Evolutionary conservation across 2,113 vertebrate genomes (phyloP), one percentile per base, ranked within the genome.

Genomic region (Ceyx cyanopectus): DNA sequence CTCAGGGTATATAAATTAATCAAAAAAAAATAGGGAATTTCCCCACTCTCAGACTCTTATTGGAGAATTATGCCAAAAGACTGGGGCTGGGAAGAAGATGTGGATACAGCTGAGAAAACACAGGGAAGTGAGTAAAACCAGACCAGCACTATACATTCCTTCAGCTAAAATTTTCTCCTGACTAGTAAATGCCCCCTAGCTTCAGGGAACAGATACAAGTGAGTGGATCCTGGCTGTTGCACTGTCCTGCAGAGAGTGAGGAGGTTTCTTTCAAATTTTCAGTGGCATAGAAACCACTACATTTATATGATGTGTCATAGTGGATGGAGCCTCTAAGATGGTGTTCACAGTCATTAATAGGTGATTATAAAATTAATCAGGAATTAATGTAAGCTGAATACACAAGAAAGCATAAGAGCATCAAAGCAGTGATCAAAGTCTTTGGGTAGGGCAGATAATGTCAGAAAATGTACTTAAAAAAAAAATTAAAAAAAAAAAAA

Each of bases 371-470:
- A 85, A 74, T 60, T 84, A 93, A 54, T 50, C 23, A 45, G 21
- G 40, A 79, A 91, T 79, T 84, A 41, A 65, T 91, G 89, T 75
- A 72, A 81, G 4, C 18, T 85, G 57, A 87, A 85, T 40, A 65
- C 27, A 8, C 21, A 66, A 30, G 29, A 81, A 95, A 91, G 34
- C 51, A 43, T n/a, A 79, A 67, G 23, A 48, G 14, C 57, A 69
- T 40, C 5, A 6, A 90, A 82, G 30, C 51, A 77, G n/a, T 51
- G n/a, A 76, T 37, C 26, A 92, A 88, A 92, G 40, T 14, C 24
- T 15, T 90, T 30, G 43, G 34, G 9, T 24, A 68, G 23, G 45
- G 23, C 5, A 43, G 32, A 80, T 58, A 77, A 80, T 24, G 8
- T 41, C 41, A 80, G 51, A 19, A 14, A 32, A 46, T 80, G 51